Evolutionary conservation across 2,113 vertebrate genomes (phyloP).

Genomic region (Hippocampus guttulatus): DNA sequence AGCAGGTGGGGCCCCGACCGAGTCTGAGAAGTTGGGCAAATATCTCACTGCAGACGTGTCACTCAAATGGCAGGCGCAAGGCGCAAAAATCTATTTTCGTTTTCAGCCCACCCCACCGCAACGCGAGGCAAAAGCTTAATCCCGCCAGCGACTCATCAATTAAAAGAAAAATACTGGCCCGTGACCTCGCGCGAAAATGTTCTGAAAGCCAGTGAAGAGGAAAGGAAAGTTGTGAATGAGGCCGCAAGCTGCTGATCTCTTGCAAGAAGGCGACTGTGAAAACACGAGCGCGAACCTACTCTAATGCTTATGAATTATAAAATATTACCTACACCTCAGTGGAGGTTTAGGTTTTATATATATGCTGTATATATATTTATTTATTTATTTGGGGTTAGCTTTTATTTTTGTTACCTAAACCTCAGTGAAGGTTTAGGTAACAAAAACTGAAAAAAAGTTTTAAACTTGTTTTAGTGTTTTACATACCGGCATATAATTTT

Average conservation of each 20-base stretch:
- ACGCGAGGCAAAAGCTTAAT: slow-evolving; percentile 55
- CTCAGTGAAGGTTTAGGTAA: too few species aligned
- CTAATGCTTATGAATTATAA: too few species aligned
- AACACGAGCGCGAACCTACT: not conserved
- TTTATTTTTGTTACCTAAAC: too few species aligned
- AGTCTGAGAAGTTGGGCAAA: slow-evolving; percentile 10
- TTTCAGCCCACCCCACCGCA: slow-evolving; percentile 35
- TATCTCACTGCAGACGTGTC: slow-evolving; percentile 4
- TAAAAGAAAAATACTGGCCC: slow-evolving; percentile 37
- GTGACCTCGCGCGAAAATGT: not conserved
- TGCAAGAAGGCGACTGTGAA: not conserved
- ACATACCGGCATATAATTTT: too few species aligned
- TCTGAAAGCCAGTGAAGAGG: not conserved
- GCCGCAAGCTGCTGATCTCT: not conserved
- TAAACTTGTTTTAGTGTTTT: too few species aligned
- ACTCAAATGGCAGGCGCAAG: slow-evolving; percentile 25
- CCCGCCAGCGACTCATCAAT: slow-evolving; percentile 63
- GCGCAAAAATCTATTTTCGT: slow-evolving; percentile 68
- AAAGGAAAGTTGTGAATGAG: not conserved
- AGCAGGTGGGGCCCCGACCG: slow-evolving; percentile 8
- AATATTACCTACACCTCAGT: too few species aligned
- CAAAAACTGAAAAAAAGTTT: too few species aligned
- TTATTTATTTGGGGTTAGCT: too few species aligned
- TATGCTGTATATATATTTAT: too few species aligned
- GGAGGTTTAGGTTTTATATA: too few species aligned